Evolutionary conservation across 30 jellyfish, hydroid and myxozoan species (phyloP).

Genomic region (Hydractinia symbiolongicarpus): DNA sequence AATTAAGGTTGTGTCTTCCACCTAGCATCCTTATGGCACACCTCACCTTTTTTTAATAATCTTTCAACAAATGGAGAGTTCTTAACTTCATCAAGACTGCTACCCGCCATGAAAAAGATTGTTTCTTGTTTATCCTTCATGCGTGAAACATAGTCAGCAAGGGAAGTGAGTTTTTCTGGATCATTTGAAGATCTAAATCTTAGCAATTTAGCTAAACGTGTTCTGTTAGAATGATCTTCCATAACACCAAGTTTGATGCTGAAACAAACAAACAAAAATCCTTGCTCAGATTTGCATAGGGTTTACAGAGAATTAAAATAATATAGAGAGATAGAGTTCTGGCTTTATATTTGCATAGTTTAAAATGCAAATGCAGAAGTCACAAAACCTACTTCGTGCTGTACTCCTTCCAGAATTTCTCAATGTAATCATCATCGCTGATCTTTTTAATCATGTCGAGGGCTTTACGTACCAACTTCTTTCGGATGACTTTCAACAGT

Average conservation of each 20-base stretch:
- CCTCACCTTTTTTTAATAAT: slow-evolving; percentile 62
- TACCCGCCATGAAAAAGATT: slow-evolving; percentile 94
- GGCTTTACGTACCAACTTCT: slow-evolving; percentile 92
- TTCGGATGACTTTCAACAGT: slow-evolving; percentile 83
- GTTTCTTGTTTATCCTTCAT: slow-evolving; percentile 97
- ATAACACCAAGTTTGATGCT: slow-evolving; percentile 96
- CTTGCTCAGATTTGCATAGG: background rate
- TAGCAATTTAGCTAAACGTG: slow-evolving; percentile 88
- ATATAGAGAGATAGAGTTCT: background rate
- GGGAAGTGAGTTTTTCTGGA: slow-evolving; percentile 61
- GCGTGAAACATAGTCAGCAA: slow-evolving; percentile 95
- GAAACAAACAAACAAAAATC: slow-evolving; percentile 11
- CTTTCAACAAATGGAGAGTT: slow-evolving; percentile 96
- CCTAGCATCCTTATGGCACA: too few species aligned
- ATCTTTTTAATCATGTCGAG: slow-evolving; percentile 95
- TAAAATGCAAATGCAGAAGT: too few species aligned
- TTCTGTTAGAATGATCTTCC: slow-evolving; percentile 96
- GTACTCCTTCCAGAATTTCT: slow-evolving; percentile 97
- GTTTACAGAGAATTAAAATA: background rate
- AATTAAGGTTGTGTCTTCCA: background rate
- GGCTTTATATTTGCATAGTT: background rate
- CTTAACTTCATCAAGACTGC: slow-evolving; percentile 75
- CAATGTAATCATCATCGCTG: slow-evolving; percentile 82
- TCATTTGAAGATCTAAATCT: slow-evolving; percentile 88
- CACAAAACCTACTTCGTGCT: slow-evolving; percentile 81